A percentile compares a stretch with the other conserved stretches of the same genome.
phyloP scores from a whole-genome alignment of 2,888 invertebrate genomes.

The Drosophila pseudotalamancana region DNA sequence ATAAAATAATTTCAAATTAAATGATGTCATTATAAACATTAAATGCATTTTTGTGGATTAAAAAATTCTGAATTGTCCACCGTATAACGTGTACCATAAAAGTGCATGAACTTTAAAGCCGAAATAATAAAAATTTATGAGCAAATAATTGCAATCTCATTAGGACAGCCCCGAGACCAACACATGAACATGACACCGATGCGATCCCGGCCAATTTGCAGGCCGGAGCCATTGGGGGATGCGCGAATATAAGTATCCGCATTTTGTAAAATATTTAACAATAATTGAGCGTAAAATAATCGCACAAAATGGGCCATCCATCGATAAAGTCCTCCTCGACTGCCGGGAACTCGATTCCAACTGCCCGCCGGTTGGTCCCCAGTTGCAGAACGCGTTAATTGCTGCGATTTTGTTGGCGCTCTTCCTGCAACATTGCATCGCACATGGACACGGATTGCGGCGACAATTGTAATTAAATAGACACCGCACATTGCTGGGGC shows the following conservation, averaged over 20 bases:
- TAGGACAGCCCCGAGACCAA: constrained; percentile 63
- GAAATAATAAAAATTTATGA: constrained; percentile 82
- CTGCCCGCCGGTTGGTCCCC: constrained; percentile 23
- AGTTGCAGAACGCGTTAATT: constrained; percentile 55
- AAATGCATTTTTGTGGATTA: constrained; percentile 41
- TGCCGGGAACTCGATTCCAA: constrained; percentile 25
- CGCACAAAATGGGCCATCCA: constrained; percentile 54
- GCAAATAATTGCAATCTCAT: constrained; percentile 83
- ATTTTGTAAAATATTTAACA: constrained; percentile 83
- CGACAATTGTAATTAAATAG: constrained; percentile 83
- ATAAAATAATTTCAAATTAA: constrained; percentile 73
- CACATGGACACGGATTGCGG: constrained; percentile 79
- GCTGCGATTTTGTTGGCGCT: constrained; percentile 54
- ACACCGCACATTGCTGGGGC: constrained; percentile 69
- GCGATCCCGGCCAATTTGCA: constrained; percentile 52
- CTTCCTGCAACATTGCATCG: constrained; percentile 23
- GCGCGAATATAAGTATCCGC: constrained; percentile 68
- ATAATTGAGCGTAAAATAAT: constrained; percentile 83
- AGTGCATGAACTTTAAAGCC: constrained; percentile 75
- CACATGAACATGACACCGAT: constrained; percentile 61
- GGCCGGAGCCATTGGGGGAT: constrained; percentile 43
- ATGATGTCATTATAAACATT: constrained; percentile 48
- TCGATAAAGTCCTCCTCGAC: constrained; percentile 53
- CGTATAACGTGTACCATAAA: constrained; percentile 52
- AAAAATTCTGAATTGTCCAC: constrained; percentile 16